Base-by-base conservation (phyloP, 2,113 vertebrate species). In the Sardina pilchardus region DNA sequence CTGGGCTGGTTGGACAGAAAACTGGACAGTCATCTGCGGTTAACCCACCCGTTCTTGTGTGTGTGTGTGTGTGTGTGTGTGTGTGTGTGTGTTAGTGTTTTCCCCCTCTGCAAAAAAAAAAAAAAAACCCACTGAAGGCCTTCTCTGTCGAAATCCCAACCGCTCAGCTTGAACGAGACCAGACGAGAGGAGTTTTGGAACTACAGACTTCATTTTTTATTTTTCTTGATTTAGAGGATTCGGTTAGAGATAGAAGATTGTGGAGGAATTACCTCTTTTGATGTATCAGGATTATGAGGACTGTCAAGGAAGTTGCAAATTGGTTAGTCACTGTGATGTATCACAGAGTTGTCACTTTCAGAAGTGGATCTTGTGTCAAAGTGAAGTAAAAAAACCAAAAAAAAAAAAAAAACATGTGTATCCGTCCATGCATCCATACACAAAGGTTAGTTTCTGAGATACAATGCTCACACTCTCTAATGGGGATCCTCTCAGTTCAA, bases 71-170 rank as follows among this genome's bases (percentile, higher is more conserved):
- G n/a, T n/a, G n/a, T n/a, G n/a, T n/a, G n/a, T n/a, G n/a, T n/a
- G n/a, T n/a, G n/a, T n/a, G n/a, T n/a, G n/a, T n/a, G n/a, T n/a
- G n/a, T n/a, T n/a, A n/a, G n/a, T n/a, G n/a, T 36, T 78, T 16
- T 36, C 12, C 6, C 26, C 26, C 26, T 75, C 30, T 75, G 10
- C 26, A 56, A 6, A 56, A 56, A 4, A 75, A 30, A 0, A 91
- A 53, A 19, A 53, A 53, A 1, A 75, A 30, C 1, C 90, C 87
- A 88, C 85, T 89, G 87, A 91, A 92, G 91, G 89, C 84, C 63
- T 10, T 21, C 12, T 85, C 89, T 94, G 93, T 90, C 86, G 93
- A 94, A 94, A 94, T 93, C 84, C 81, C 84, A 88, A 90, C 91
- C 5, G 90, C 50, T n/a, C 26, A 14, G 63, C 39, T 42, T 42